Base-by-base conservation (phyloP, 1,140 invertebrate species). In the Drosophila tristis region DNA sequence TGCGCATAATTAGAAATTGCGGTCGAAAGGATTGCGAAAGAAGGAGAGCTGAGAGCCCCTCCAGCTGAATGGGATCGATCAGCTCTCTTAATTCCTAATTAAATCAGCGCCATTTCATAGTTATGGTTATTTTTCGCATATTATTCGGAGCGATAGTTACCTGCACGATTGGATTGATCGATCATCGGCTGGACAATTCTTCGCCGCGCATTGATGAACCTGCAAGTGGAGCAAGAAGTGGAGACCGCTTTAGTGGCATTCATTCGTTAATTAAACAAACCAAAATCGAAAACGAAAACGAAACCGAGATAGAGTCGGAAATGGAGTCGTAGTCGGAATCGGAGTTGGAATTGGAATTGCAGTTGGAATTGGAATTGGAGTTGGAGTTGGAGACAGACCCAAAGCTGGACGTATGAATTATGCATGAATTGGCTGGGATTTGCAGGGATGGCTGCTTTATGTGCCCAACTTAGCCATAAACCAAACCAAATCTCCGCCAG, bases 161-260 rank as follows among this genome's bases (percentile, higher is more conserved):
- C 98, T 94, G 98, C 98, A 96, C 98, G 95, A 95, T 99, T 99
- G 92, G 97, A 98, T 94, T 97, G 98, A 94, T 98, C 98, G 91
- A 98, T 98, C 97, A 98, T 98, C 56, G 97, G 97, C 92, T 98
- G 98, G 75, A 99, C 97, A 94, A 99, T 99, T 94, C 98, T 96
- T 93, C 98, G 96, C 93, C 98, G 95, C 91, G 98, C 98, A 93
- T 99, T 99, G 93, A 99, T 99, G 93, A 99, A 99, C 98, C 98
- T 97, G 95, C 64, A 95, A 91, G 94, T 87, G 91, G 63, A 74
- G 50, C 90, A 59, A 74, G 45, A 45, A 13, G 31, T 35, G 2
- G 23, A 72, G 55, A 74, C n/a, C 51, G 45, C 47, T 54, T 47
- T 51, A 58, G 9, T 65, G 13, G 31, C 9, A 50, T 35, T 16